These are phyloP conservation scores for Entomobrya proxima DNA, from an alignment of 2,888 invertebrate genomes.

Conservation along the genomic window DNA sequence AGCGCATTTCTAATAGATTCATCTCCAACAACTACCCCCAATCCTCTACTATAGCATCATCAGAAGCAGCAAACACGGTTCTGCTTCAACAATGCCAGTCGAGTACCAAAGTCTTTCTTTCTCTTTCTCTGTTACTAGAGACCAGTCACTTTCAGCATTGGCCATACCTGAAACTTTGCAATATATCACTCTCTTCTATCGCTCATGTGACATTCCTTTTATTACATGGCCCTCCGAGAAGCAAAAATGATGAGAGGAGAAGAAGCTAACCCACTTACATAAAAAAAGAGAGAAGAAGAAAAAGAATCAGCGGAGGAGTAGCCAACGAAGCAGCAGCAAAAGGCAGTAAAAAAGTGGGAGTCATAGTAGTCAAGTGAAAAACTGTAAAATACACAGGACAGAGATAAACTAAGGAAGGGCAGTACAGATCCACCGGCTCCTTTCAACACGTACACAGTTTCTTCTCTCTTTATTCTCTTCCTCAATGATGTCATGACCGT, in stretches of 20 bases:
- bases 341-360: constrained; percentile 37
- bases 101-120: not conserved
- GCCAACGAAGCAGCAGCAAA: constrained; percentile 5
- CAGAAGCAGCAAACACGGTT: not conserved
- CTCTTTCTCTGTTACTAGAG: not conserved
- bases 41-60: not conserved
- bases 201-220: constrained; percentile 62
- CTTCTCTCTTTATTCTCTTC: too few species aligned
- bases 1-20: constrained; percentile 63
- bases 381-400: constrained; percentile 39
- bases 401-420: constrained; percentile 27
- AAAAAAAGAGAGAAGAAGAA: constrained; percentile 38
- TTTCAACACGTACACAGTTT: constrained; percentile 51
- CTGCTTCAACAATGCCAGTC: constrained; percentile 29
- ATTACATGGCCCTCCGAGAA: constrained; percentile 35
- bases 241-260: constrained; percentile 54
- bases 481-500: constrained; percentile 44
- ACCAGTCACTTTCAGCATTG: constrained; percentile 10
- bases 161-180: constrained; percentile 50
- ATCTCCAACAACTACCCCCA: constrained; percentile 28
- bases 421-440: constrained; percentile 37
- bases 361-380: constrained; percentile 52
- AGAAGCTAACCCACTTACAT: constrained; percentile 61
- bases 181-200: constrained; percentile 57
- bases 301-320: constrained; percentile 44